phyloP scores from a whole-genome alignment of 2,113 vertebrate genomes.

The Tachycineta bicolor region DNA sequence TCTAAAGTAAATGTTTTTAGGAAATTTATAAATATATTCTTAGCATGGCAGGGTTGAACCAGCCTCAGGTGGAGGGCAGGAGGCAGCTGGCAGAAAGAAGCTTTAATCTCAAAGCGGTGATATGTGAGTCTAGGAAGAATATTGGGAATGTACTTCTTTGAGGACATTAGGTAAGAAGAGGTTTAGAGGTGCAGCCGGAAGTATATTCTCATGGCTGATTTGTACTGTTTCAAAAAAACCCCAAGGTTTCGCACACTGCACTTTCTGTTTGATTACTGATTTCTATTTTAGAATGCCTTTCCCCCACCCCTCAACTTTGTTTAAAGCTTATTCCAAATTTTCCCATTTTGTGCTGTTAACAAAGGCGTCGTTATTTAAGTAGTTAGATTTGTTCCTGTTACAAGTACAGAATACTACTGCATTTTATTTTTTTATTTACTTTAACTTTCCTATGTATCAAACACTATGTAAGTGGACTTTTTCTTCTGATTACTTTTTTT shows the following conservation, averaged over 20 bases:
- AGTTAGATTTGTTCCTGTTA: neutral
- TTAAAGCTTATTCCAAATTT: neutral
- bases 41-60: neutral
- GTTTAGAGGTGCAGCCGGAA: neutral
- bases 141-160: neutral
- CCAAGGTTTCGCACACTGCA: neutral
- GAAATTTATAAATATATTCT: neutral
- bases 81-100: neutral
- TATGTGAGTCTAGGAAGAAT: neutral
- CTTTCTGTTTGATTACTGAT: neutral
- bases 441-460: neutral
- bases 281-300: neutral
- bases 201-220: neutral
- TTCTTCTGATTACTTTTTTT: neutral
- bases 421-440: neutral
- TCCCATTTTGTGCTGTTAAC: neutral
- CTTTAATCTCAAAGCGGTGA: neutral
- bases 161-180: neutral
- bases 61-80: neutral
- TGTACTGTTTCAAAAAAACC: neutral
- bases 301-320: fast-evolving
- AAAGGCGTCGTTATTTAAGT: neutral
- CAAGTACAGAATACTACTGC: neutral
- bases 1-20: neutral
- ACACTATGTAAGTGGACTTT: neutral